Percentiles rank a stretch among this genome's conserved stretches.
Evolutionary conservation across 2,113 vertebrate genomes (phyloP).

Genomic region (Bufo bufo): DNA sequence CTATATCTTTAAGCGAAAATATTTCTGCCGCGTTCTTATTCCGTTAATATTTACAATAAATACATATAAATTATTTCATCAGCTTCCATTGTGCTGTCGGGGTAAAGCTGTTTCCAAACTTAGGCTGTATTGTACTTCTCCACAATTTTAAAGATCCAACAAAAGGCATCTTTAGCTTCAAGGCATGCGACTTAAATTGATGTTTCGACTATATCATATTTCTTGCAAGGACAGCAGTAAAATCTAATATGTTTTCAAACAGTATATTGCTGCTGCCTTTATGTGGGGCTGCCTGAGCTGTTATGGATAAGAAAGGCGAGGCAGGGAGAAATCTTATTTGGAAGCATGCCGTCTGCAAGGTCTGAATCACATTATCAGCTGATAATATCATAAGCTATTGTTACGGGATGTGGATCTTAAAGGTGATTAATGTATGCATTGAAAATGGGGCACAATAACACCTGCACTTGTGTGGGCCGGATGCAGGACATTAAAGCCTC

Average conservation of each 20-base stretch:
- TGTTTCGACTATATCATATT: slow-evolving; percentile 51
- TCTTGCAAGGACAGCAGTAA: slow-evolving; percentile 68
- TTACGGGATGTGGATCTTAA: slow-evolving; percentile 7
- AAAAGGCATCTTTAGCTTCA: slow-evolving; percentile 34
- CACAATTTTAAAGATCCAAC: slow-evolving; percentile 20
- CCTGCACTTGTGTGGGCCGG: neutral
- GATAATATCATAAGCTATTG: slow-evolving; percentile 35
- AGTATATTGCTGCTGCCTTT: slow-evolving; percentile 50
- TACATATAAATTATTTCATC: slow-evolving; percentile 9
- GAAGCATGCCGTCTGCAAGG: slow-evolving; percentile 50
- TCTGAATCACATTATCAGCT: slow-evolving; percentile 51
- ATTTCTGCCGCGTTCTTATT: neutral
- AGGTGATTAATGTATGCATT: slow-evolving; percentile 8
- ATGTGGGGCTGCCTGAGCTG: slow-evolving; percentile 59
- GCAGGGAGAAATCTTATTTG: slow-evolving; percentile 50
- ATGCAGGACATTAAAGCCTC: neutral
- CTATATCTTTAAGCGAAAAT: neutral
- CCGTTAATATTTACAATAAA: neutral
- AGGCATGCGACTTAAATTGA: slow-evolving; percentile 42
- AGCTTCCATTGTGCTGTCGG: slow-evolving; percentile 8
- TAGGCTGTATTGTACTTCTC: slow-evolving; percentile 1
- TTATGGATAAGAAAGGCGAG: slow-evolving; percentile 58
- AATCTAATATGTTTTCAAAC: slow-evolving; percentile 63
- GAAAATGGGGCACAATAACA: neutral
- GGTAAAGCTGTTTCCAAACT: neutral